These are phyloP conservation scores for Chionomys nivalis DNA, from an alignment of 2,113 vertebrate species.

Conservation along the genomic window DNA sequence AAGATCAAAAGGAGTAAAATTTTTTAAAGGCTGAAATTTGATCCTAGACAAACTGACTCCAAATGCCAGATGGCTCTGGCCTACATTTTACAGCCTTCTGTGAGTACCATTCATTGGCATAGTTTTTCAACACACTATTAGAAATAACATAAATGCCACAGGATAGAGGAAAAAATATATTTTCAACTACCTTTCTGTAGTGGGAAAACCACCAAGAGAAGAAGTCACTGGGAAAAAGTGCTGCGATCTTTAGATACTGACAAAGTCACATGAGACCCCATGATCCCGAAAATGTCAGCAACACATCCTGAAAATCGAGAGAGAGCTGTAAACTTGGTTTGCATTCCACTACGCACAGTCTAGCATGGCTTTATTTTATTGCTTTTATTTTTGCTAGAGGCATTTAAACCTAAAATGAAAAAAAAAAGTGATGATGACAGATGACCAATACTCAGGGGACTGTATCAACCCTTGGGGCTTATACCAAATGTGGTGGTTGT, in stretches of 20 bases:
- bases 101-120: not conserved
- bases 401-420: not conserved
- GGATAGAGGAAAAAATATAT: not conserved
- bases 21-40: constrained; percentile 14
- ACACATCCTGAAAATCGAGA: not conserved
- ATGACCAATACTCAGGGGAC: not conserved
- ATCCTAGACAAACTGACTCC: not conserved
- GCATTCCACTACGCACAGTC: not conserved
- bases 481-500: not conserved
- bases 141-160: not conserved
- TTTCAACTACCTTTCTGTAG: not conserved
- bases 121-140: not conserved
- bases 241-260: not conserved
- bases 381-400: not conserved
- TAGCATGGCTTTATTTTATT: not conserved
- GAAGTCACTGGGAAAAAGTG: not conserved
- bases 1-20: not conserved
- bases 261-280: not conserved
- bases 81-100: not conserved
- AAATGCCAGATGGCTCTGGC: not conserved
- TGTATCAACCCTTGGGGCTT: not conserved
- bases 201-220: not conserved
- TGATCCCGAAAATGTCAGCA: not conserved
- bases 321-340: not conserved
- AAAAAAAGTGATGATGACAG: not conserved